Percentiles rank a stretch among this genome's conserved stretches.
Conservation (phyloP, 2,113 vertebrate species). For the Pampusana beccarii region DNA sequence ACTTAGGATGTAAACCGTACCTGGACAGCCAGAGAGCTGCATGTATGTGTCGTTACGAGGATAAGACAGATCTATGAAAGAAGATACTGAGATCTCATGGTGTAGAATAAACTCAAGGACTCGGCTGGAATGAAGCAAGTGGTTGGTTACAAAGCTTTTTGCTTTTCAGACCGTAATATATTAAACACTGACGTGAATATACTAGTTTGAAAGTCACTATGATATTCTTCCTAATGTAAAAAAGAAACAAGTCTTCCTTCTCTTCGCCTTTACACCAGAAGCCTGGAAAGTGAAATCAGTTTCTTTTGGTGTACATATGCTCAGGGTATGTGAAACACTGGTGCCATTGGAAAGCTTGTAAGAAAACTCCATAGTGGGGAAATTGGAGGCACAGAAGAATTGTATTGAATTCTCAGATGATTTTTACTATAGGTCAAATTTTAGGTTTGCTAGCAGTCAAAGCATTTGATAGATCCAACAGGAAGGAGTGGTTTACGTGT, state of each 20-base stretch:
- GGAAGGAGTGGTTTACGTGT: not conserved
- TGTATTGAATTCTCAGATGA: not conserved
- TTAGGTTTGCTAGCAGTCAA: not conserved
- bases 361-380: not conserved
- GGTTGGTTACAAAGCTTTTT: not conserved
- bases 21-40: slow-evolving; percentile 94
- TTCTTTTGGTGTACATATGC: not conserved
- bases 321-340: not conserved
- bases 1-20: slow-evolving; percentile 95
- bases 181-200: not conserved
- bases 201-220: not conserved
- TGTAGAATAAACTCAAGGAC: not conserved
- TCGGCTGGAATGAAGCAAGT: not conserved
- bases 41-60: slow-evolving; percentile 87
- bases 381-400: not conserved
- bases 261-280: not conserved
- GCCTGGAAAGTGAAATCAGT: not conserved
- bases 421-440: slow-evolving; percentile 27
- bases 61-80: slow-evolving; percentile 88
- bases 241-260: not conserved
- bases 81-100: not conserved
- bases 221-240: not conserved
- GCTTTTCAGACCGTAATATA: not conserved
- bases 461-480: not conserved
- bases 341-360: not conserved